Base-by-base conservation (phyloP, 2,113 vertebrate genomes). In the Pavo muticus region DNA sequence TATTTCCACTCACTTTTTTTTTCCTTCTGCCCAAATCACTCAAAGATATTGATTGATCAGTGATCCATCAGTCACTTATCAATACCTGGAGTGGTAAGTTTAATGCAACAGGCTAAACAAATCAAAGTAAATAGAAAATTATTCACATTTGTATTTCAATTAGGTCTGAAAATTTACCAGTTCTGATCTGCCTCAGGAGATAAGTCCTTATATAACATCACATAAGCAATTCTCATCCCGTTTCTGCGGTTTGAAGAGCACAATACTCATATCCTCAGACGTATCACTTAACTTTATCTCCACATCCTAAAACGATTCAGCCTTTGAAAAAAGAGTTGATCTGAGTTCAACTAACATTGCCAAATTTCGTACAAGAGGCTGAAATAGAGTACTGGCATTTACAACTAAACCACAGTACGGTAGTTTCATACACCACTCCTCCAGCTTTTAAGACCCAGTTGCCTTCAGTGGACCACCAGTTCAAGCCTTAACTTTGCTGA, bases 401-500 rank as follows among this genome's bases (percentile, higher is more conserved):
- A 73, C 60, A 95, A 91, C 76, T 84, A 96, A 97, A 95, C 91
- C 90, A 90, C 94, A 92, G 84, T 65, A 23, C 29, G 54, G 78
- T 37, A 44, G 70, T 59, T 84, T 87, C 69, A 69, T 20, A 84
- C 90, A 69, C 44, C 20, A 45, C 40, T 73, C 75, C 75, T 69
- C 68, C 0, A 0, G 50, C 64, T 78, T 63, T 88, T 76, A 64
- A 90, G 76, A 48, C 67, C 59, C 77, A 42, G 18, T 87, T 81
- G 63, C 60, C 73, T 92, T 65, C 79, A 69, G 74, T n/a, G 64
- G 96, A 97, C 93, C 94, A 95, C 91, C 93, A 90, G 93, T 96
- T 97, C 96, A 96, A 95, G 93, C 79, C 79, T 91, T 74, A 84
- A 88, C 90, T 87, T 88, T 90, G 87, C 95, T 92, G 90, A 94